A percentile compares a stretch with the other conserved stretches of the same genome.
Evolutionary conservation across 2,797 vertebrate species (phyloP).

Genomic region (Distichodus sexfasciatus): DNA sequence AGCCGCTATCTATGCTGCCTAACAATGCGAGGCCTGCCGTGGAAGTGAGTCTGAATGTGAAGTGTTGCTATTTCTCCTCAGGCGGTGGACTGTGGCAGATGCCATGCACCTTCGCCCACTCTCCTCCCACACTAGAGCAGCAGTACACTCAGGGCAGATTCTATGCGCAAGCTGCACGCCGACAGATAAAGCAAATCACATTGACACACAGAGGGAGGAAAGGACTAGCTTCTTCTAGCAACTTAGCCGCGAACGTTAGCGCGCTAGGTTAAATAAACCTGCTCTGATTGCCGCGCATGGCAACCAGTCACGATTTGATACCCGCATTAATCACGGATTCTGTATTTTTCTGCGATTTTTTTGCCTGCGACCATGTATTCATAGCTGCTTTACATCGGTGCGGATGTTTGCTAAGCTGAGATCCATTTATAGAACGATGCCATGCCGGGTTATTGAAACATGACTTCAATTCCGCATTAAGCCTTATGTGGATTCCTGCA

Average conservation of each 20-base stretch:
- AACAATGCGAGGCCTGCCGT: conserved; percentile 71
- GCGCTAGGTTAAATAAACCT: conserved; percentile 35
- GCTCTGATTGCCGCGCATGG: conserved; percentile 24
- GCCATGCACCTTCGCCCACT: conserved; percentile 83
- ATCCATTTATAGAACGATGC: conserved; percentile 43
- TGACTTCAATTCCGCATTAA: conserved; percentile 32
- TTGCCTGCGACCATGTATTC: conserved; percentile 14
- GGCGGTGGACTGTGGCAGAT: conserved; percentile 81
- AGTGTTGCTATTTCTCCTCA: conserved; percentile 77
- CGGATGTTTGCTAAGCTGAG: conserved; percentile 23
- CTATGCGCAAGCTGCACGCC: conserved; percentile 79
- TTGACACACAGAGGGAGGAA: conserved; percentile 65
- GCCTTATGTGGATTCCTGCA: conserved; percentile 25
- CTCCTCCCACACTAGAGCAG: conserved; percentile 76
- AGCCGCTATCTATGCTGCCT: conserved; percentile 47
- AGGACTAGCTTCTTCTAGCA: conserved; percentile 44
- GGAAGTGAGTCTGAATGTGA: conserved; percentile 75
- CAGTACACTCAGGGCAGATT: conserved; percentile 78
- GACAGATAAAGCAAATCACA: conserved; percentile 84
- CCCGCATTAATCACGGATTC: conserved; percentile 37
- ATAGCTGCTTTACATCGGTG: conserved; percentile 25
- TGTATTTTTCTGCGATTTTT: neutral
- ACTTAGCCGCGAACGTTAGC: conserved; percentile 40
- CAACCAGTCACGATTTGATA: conserved; percentile 33
- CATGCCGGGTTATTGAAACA: conserved; percentile 38